phyloP scores from a whole-genome alignment of 2,113 vertebrate genomes.

The Ariopsis seemanni region DNA sequence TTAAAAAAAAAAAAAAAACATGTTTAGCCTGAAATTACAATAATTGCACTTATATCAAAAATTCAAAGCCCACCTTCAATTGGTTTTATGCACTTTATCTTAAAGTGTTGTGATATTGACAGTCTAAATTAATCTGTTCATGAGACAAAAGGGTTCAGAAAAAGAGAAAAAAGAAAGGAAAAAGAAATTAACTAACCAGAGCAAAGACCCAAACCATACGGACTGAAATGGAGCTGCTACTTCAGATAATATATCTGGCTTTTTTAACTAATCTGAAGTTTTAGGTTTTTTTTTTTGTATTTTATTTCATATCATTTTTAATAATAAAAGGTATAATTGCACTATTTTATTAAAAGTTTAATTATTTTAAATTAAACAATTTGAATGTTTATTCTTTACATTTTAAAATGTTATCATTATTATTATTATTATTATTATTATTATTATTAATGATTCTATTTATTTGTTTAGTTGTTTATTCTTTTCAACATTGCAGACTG shows the following conservation, averaged over 20 bases:
- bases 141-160: background rate
- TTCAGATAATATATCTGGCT: background rate
- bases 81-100: background rate
- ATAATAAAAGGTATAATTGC: background rate
- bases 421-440: background rate
- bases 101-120: background rate
- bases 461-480: background rate
- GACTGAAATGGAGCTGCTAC: background rate
- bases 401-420: background rate
- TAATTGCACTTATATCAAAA: conserved; percentile 27
- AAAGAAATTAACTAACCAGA: background rate
- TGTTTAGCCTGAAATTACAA: conserved; percentile 37
- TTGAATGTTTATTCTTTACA: background rate
- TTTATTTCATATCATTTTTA: background rate
- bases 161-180: background rate
- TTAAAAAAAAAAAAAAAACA: background rate
- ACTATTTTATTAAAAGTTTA: background rate
- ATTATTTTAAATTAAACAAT: background rate
- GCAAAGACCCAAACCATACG: background rate
- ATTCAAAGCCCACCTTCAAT: background rate
- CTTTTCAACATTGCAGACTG: background rate
- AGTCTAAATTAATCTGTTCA: background rate
- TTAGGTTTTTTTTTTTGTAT: background rate
- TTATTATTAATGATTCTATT: background rate
- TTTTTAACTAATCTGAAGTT: background rate